Conservation (phyloP, 2,797 vertebrate species). For the Petrocephalus sullivani region DNA sequence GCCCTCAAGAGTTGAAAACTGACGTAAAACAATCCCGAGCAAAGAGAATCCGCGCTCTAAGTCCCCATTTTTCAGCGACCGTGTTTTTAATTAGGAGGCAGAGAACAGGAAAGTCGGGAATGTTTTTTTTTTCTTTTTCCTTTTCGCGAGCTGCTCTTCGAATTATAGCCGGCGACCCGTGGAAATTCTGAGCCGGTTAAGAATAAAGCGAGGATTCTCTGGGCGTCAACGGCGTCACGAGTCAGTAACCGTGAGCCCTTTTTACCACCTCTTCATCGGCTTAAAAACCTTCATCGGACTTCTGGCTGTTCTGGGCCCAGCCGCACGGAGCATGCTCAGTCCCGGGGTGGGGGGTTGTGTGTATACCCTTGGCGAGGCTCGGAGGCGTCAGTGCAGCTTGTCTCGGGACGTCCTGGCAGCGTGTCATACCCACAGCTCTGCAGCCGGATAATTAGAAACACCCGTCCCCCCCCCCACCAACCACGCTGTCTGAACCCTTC, state of each 20-base stretch:
- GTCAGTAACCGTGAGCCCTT: neutral
- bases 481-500: neutral
- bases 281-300: neutral
- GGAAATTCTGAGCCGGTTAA: neutral
- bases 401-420: conserved; percentile 69
- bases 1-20: neutral
- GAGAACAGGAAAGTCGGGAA: neutral
- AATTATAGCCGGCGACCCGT: neutral
- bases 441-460: conserved; percentile 68
- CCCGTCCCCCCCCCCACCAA: conserved; percentile 31
- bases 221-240: neutral
- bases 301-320: neutral
- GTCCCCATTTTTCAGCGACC: neutral
- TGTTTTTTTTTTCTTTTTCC: neutral
- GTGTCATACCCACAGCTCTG: conserved; percentile 58
- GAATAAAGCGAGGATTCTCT: neutral
- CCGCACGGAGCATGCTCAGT: conserved; percentile 56
- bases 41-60: neutral
- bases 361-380: conserved; percentile 66
- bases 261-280: neutral
- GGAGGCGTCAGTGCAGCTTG: conserved; percentile 73
- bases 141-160: neutral
- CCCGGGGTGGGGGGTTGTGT: conserved; percentile 61
- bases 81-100: neutral
- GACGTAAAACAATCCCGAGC: neutral